Conservation (phyloP, 2,888 invertebrate genomes). For the Morpho deidamia region DNA sequence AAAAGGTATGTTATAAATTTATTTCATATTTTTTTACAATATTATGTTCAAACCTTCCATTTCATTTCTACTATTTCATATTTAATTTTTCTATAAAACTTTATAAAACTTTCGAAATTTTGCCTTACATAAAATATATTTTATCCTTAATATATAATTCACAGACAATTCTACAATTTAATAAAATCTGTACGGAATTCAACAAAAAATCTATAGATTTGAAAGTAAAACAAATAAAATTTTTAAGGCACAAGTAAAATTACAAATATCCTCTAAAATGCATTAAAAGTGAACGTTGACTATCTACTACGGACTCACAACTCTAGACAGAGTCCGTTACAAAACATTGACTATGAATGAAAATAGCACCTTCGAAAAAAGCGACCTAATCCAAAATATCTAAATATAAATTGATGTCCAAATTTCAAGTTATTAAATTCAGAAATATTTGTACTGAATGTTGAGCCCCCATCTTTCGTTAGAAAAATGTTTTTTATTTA, state of each 20-base stretch:
- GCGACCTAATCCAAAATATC: too few relatives aligned
- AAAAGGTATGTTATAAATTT: conserved; percentile 4
- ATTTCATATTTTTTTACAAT: conserved; percentile 19
- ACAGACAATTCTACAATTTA: conserved; percentile 7
- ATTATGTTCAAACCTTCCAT: conserved; percentile 7
- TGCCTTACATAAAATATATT: conserved; percentile 16
- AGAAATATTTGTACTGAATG: too few relatives aligned
- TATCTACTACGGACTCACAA: too few relatives aligned
- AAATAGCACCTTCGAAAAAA: not conserved
- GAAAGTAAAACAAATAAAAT: conserved; percentile 14
- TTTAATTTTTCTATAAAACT: conserved; percentile 13
- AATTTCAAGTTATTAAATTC: too few relatives aligned
- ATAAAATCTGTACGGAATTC: conserved; percentile 11
- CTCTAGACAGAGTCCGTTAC: not conserved
- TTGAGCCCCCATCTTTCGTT: too few relatives aligned
- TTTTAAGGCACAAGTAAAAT: conserved; percentile 22
- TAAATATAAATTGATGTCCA: too few relatives aligned
- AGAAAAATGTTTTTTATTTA: too few relatives aligned
- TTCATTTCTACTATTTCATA: conserved; percentile 11
- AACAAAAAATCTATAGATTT: conserved; percentile 8
- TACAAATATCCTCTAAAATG: not conserved
- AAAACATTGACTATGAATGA: conserved; percentile 8
- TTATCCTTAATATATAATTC: conserved; percentile 16
- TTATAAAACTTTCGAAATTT: conserved; percentile 23
- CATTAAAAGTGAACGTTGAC: too few relatives aligned